Evolutionary conservation across 2,888 invertebrate species (phyloP).

Genomic region (Apotomis capreana): DNA sequence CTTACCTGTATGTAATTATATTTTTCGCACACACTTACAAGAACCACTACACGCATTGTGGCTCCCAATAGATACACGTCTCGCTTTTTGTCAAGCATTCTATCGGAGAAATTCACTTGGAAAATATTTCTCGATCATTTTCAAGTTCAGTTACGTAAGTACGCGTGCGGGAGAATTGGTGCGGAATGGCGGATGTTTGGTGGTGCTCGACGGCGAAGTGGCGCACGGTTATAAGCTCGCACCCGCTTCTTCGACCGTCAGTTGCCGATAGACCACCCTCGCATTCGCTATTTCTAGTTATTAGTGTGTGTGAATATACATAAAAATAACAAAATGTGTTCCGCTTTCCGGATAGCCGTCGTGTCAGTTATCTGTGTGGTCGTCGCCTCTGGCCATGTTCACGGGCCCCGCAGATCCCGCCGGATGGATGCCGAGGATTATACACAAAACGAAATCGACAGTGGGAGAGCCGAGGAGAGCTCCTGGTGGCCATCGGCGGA

Average conservation of each 20-base stretch:
- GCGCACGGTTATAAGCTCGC: conserved; percentile 81
- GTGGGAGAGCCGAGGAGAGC: conserved; percentile 77
- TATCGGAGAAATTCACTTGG: conserved; percentile 83
- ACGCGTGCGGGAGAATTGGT: conserved; percentile 81
- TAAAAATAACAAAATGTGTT: conserved; percentile 69
- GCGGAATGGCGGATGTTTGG: conserved; percentile 84
- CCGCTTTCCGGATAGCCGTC: conserved; percentile 76
- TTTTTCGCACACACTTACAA: conserved; percentile 61
- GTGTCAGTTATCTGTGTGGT: conserved; percentile 74
- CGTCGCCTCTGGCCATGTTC: conserved; percentile 71
- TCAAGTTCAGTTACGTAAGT: conserved; percentile 84
- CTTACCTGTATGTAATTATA: conserved; percentile 66
- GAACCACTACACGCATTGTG: conserved; percentile 58
- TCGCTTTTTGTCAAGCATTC: conserved; percentile 80
- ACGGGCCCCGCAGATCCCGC: conserved; percentile 74
- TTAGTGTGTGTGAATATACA: conserved; percentile 70
- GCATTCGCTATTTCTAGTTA: conserved; percentile 71
- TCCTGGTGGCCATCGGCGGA: conserved; percentile 84
- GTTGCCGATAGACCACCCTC: conserved; percentile 77
- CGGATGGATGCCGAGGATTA: conserved; percentile 74
- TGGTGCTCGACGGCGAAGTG: conserved; percentile 78
- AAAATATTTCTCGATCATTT: conserved; percentile 82
- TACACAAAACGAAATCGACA: conserved; percentile 77
- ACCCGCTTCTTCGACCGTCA: conserved; percentile 72
- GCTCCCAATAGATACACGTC: conserved; percentile 71